A percentile compares a stretch with the other conserved stretches of the same genome.
These are phyloP conservation scores for Tragelaphus oryx DNA, from an alignment of 2,797 vertebrate genomes.

Conservation along the genomic window DNA sequence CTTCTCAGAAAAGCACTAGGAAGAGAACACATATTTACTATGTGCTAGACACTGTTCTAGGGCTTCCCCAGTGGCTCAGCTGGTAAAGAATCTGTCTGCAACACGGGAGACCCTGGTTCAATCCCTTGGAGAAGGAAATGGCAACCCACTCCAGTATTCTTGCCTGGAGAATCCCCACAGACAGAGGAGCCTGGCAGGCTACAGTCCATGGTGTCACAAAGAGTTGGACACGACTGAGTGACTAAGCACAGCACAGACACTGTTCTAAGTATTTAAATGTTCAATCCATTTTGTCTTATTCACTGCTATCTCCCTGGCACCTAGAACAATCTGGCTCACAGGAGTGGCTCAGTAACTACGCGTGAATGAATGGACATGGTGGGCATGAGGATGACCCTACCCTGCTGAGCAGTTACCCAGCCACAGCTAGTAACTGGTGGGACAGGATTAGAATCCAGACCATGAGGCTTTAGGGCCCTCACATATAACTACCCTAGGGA, in stretches of 20 bases:
- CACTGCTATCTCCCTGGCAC: background rate
- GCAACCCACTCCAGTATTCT: background rate
- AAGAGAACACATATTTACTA: background rate
- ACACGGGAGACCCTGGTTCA: background rate
- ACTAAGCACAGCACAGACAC: background rate
- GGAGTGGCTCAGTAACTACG: background rate
- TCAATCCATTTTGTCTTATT: background rate
- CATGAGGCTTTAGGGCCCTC: background rate
- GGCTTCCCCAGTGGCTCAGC: background rate
- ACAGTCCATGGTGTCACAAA: background rate
- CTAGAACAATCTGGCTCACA: background rate
- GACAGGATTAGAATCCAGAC: background rate
- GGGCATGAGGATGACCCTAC: background rate
- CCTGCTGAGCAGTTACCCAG: background rate
- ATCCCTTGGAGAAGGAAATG: background rate
- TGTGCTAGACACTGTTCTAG: background rate
- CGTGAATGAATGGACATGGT: background rate
- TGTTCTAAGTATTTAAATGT: constrained; percentile 1
- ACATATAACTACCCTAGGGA: background rate
- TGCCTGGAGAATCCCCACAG: background rate
- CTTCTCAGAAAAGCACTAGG: background rate
- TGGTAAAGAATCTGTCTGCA: background rate
- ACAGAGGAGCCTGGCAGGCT: background rate
- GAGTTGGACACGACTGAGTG: background rate
- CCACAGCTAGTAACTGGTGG: background rate